phyloP scores from a whole-genome alignment of 2,888 invertebrate species.

The Ormyrus labotus region DNA sequence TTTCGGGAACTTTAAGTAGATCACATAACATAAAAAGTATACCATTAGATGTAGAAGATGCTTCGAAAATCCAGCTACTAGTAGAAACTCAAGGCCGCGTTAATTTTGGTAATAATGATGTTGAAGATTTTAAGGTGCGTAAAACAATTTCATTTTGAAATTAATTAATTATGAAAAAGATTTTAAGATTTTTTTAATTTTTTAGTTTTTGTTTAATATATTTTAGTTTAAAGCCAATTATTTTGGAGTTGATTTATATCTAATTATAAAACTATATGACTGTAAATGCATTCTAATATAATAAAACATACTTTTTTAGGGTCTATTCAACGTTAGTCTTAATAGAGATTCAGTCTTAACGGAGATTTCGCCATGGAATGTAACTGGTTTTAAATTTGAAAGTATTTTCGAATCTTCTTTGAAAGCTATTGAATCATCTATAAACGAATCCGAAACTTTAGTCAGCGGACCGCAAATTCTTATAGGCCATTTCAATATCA shows the following conservation, averaged over 20 bases:
- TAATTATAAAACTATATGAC: too few relatives aligned
- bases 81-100: conserved; percentile 90
- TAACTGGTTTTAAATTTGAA: conserved; percentile 60
- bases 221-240: not conserved
- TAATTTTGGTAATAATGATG: conserved; percentile 79
- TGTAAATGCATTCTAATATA: too few relatives aligned
- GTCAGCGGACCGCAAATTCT: conserved; percentile 67
- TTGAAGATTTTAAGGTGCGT: conserved; percentile 75
- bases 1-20: conserved; percentile 67
- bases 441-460: conserved; percentile 56
- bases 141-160: not conserved
- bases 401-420: conserved; percentile 25
- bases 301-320: conserved; percentile 49
- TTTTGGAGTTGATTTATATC: not conserved
- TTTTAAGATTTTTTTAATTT: too few relatives aligned
- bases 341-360: conserved; percentile 17
- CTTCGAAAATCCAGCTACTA: conserved; percentile 71
- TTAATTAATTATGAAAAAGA: too few relatives aligned
- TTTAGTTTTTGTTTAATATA: too few relatives aligned
- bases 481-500: conserved; percentile 68
- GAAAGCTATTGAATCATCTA: not conserved
- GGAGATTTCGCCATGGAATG: conserved; percentile 58
- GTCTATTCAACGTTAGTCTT: conserved; percentile 60
- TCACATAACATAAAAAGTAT: conserved; percentile 60
- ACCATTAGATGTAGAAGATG: conserved; percentile 52